Conservation (phyloP, 2,888 invertebrate species). For the Cantharis nigra region DNA sequence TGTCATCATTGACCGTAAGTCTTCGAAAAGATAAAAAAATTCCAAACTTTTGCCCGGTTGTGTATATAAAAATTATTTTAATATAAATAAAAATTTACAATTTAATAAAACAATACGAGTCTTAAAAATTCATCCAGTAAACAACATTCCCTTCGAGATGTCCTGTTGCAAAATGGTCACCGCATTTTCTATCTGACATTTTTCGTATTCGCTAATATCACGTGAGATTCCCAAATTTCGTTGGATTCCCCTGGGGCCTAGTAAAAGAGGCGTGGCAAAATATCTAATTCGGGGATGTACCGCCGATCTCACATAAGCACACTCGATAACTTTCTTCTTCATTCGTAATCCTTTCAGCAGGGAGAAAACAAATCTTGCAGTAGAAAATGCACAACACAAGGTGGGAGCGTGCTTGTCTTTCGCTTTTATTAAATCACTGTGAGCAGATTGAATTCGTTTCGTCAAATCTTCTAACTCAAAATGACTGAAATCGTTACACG, state of each 20-base stretch:
- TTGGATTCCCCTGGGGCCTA: conserved; percentile 48
- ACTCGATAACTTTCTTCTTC: conserved; percentile 47
- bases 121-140: neutral
- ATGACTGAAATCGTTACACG: conserved; percentile 47
- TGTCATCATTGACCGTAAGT: too few species aligned
- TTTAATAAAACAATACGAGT: neutral
- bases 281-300: conserved; percentile 47
- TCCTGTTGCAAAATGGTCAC: conserved; percentile 44
- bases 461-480: conserved; percentile 15
- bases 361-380: conserved; percentile 64
- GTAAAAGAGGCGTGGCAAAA: conserved; percentile 47
- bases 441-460: conserved; percentile 60
- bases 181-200: conserved; percentile 49
- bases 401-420: conserved; percentile 64
- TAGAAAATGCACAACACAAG: conserved; percentile 67
- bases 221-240: conserved; percentile 52
- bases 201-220: conserved; percentile 47
- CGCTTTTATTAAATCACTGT: conserved; percentile 66
- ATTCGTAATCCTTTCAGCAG: conserved; percentile 59
- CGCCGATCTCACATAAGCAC: conserved; percentile 49
- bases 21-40: too few species aligned
- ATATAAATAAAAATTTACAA: neutral
- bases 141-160: conserved; percentile 45
- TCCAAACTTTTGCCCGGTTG: too few species aligned
- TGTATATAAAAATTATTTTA: neutral